Percentiles rank a stretch among this genome's conserved stretches.
Evolutionary conservation across 2,797 vertebrate species (phyloP).

Genomic region (Meriones psammophilus): DNA sequence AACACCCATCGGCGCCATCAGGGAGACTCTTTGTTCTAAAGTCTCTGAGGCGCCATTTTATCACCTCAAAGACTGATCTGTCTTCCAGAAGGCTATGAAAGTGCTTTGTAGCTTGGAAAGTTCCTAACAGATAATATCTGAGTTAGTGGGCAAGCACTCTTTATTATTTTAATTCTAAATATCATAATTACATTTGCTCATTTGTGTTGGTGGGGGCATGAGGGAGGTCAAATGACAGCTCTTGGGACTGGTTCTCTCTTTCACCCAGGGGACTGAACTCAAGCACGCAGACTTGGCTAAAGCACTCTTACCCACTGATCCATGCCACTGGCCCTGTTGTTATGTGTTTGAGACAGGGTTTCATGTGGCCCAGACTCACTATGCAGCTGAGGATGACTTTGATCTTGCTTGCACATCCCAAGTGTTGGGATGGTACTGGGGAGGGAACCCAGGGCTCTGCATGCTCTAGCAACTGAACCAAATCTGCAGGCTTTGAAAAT

Average conservation of each 20-base stretch:
- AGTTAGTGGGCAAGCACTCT: constrained; percentile 11
- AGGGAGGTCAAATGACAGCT: background rate
- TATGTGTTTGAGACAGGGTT: background rate
- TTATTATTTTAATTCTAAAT: background rate
- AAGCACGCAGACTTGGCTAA: background rate
- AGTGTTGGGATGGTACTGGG: background rate
- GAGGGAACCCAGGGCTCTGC: background rate
- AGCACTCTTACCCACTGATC: background rate
- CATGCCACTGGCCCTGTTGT: background rate
- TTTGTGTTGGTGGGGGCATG: background rate
- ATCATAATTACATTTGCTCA: background rate
- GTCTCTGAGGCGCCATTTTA: background rate
- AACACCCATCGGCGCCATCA: background rate
- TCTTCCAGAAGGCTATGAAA: background rate
- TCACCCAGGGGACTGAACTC: background rate
- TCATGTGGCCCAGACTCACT: background rate
- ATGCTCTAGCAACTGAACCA: background rate
- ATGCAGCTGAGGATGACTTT: background rate
- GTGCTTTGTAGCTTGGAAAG: background rate
- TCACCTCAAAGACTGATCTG: background rate
- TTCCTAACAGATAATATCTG: background rate
- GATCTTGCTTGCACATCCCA: background rate
- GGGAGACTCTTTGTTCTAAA: background rate
- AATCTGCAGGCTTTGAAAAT: background rate
- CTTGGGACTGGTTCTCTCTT: background rate